Evolutionary conservation across 2,113 vertebrate genomes (phyloP), one percentile per base, ranked within the genome.

Genomic region (Thermophis baileyi): DNA sequence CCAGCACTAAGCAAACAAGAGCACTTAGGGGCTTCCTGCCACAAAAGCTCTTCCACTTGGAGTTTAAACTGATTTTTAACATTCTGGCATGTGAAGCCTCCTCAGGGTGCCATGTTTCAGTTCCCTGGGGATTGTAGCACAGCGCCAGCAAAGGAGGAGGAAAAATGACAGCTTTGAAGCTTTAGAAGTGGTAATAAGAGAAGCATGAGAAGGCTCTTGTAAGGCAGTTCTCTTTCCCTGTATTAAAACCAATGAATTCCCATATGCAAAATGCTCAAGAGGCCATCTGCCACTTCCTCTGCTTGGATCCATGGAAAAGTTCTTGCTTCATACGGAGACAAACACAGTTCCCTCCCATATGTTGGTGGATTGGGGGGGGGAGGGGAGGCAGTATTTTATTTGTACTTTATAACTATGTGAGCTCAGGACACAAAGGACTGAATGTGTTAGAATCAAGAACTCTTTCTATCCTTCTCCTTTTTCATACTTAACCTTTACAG

Each of bases 211-310:
- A 97, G 96, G 95, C 97, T 96, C 96, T 93, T 96, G 94, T 97
- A 96, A 96, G 96, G 94, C 95, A 93, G 96, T 95, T 97, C 94
- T 97, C 96, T 96, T 94, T 95, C 94, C 95, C 92, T 94, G 51
- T 96, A 94, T 96, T 97, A 97, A 97, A 97, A 97, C 96, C 95
- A 95, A 40, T 93, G 95, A 96, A 97, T 97, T 97, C 97, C 96
- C 96, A 96, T 95, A 96, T 96, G 96, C 91, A 90, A 93, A 93
- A 89, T 96, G 96, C 96, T 97, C 96, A 94, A 94, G 97, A 96
- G 97, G 95, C 96, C 94, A 95, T 95, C 96, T 97, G 96, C 96
- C 97, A 96, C 95, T 97, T 97, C 96, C 93, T 95, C 92, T 94
- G 95, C 89, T 50, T 94, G 96, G 96, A 97, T 95, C 96, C 95